Evolutionary conservation across 2,797 vertebrate species (phyloP), one percentile per base, ranked within the genome.

Genomic region (Dryobates pubescens): DNA sequence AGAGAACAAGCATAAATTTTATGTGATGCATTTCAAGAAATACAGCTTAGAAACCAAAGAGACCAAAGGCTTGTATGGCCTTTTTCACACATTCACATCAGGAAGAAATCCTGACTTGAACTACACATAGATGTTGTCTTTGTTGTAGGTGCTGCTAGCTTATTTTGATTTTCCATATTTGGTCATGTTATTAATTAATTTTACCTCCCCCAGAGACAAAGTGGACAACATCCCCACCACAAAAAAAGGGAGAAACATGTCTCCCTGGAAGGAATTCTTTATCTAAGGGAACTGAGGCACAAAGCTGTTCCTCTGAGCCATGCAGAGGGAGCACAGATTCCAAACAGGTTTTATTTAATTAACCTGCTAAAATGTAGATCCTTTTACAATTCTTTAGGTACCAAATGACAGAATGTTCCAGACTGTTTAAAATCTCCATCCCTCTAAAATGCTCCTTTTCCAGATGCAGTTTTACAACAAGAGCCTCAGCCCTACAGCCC

Each of bases 1-100:
- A 86, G 57, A 89, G 30, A 86, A 67, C 72, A 78, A 86, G 17
- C 58, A 70, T 8, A 59, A 71, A 87, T 20, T 77, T 80, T 77
- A 82, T 90, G 75, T 45, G 1, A 17, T 1, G 3, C 15, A 3
- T 70, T 74, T 45, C 4, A 69, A 62, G 85, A 78, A 85, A 38
- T 41, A 56, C 24, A 51, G 14, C 27, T 78, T 73, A 70, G 6
- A 58, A 83, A 89, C 47, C 38, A 67, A 90, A 59, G 29, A 45
- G 67, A 29, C 13, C 11, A 38, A 38, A 61, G 51, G 22, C 22
- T 78, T 47, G 4, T 12, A 13, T 27, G 6, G 1, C 6, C 86
- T 89, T 72, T 51, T 79, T 53, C 1, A 14, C 38, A 10, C 36
- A 38, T 43, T 75, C 16, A 41, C 10, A 47, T 69, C 72, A 58